phyloP scores from a whole-genome alignment of 2,797 vertebrate genomes.

The Gallinago nigripennis region DNA sequence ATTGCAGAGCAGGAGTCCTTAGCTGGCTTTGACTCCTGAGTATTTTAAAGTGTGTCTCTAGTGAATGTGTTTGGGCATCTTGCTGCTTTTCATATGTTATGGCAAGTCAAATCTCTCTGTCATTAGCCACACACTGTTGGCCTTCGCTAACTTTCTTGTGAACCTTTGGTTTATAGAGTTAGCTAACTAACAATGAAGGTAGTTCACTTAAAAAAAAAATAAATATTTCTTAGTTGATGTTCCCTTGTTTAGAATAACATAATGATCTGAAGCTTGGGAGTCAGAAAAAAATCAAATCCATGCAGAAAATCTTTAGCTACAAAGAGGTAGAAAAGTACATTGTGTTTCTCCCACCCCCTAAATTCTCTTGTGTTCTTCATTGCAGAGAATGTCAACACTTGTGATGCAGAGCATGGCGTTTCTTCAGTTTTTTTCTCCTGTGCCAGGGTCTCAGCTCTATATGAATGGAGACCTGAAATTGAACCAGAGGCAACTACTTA shows the following conservation, averaged over 20 bases:
- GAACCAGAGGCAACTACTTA: conserved; percentile 86
- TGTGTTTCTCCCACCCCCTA: not conserved
- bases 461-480: conserved; percentile 89
- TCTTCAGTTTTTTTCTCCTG: conserved; percentile 85
- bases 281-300: not conserved
- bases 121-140: not conserved
- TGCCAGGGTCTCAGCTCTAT: conserved; percentile 86
- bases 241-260: not conserved
- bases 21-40: not conserved
- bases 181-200: not conserved
- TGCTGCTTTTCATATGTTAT: not conserved
- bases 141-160: not conserved
- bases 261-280: not conserved
- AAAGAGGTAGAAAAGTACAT: not conserved
- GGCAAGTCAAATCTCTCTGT: not conserved
- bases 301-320: not conserved
- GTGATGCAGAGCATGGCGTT: conserved; percentile 93
- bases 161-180: not conserved
- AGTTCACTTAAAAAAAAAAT: not conserved
- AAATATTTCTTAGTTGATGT: not conserved
- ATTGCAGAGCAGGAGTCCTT: not conserved
- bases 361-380: not conserved
- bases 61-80: not conserved
- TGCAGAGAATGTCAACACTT: conserved; percentile 91
- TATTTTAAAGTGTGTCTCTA: not conserved